Percentiles rank a stretch among this genome's conserved stretches.
Conservation (phyloP, 2,888 invertebrate species). For the Agrochola circellaris region DNA sequence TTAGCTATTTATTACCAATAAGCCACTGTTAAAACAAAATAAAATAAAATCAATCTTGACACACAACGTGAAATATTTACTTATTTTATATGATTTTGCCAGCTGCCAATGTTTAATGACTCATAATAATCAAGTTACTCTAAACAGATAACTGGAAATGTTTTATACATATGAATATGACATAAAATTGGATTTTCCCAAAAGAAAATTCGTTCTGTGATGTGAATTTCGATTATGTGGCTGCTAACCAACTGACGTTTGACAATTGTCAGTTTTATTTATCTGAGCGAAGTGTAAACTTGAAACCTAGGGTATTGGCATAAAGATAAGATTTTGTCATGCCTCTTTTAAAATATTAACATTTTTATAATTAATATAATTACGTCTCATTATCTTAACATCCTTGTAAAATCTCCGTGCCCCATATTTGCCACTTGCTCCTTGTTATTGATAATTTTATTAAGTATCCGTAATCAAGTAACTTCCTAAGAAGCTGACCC, state of each 20-base stretch:
- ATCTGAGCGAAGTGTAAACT: conserved; percentile 3
- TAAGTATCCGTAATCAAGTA: no score
- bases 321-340: no score
- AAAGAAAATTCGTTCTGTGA: conserved; percentile 66
- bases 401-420: no score
- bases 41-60: conserved; percentile 88
- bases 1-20: conserved; percentile 87
- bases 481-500: no score
- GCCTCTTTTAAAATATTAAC: no score
- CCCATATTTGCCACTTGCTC: no score
- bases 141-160: conserved; percentile 46
- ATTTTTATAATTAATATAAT: no score
- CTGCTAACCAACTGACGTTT: conserved; percentile 61
- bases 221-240: conserved; percentile 71
- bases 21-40: conserved; percentile 88
- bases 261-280: conserved; percentile 28
- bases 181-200: conserved; percentile 70
- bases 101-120: conserved; percentile 72
- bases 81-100: conserved; percentile 73
- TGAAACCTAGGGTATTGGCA: conserved; percentile 44
- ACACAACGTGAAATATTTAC: conserved; percentile 87
- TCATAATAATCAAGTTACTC: conserved; percentile 59
- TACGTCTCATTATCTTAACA: neutral
- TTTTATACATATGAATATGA: conserved; percentile 44
- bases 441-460: no score